phyloP scores from a whole-genome alignment of 2,113 vertebrate species.

The Phocoena sinus region DNA sequence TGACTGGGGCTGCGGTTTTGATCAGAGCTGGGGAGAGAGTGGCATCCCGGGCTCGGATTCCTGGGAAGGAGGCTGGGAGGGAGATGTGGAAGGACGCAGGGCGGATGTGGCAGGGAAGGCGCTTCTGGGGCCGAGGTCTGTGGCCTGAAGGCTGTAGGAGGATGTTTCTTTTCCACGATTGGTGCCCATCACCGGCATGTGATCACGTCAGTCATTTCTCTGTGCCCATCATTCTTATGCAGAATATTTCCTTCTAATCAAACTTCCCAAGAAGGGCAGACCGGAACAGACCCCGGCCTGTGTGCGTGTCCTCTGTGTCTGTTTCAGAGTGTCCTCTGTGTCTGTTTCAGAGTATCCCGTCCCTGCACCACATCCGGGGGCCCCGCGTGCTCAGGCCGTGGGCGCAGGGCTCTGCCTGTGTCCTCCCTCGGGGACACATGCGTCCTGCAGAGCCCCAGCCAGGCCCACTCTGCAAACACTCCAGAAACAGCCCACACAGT shows the following conservation, averaged over 20 bases:
- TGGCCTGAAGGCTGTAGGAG: neutral
- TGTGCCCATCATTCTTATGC: constrained; percentile 61
- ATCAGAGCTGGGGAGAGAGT: constrained; percentile 65
- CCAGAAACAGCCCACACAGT: neutral
- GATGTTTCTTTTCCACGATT: constrained; percentile 20
- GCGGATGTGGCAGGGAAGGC: neutral
- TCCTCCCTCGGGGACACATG: neutral
- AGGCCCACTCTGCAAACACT: neutral
- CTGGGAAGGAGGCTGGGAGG: neutral
- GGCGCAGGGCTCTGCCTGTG: accelerated
- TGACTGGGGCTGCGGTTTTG: constrained; percentile 74
- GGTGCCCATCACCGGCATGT: neutral
- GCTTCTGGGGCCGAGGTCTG: neutral
- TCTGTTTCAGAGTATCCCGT: neutral
- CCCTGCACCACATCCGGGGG: accelerated
- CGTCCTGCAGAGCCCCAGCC: neutral
- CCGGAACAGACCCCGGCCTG: constrained; percentile 13
- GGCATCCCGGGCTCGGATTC: neutral
- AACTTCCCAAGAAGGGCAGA: constrained; percentile 43
- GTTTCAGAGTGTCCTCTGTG: neutral
- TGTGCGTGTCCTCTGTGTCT: neutral
- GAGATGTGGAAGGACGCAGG: neutral
- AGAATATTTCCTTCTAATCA: constrained; percentile 66
- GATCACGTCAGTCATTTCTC: constrained; percentile 53
- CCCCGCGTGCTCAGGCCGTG: too few species aligned